Evolutionary conservation across 2,797 vertebrate species (phyloP), one percentile per base, ranked within the genome.

Genomic region (Nyctalus aviator): DNA sequence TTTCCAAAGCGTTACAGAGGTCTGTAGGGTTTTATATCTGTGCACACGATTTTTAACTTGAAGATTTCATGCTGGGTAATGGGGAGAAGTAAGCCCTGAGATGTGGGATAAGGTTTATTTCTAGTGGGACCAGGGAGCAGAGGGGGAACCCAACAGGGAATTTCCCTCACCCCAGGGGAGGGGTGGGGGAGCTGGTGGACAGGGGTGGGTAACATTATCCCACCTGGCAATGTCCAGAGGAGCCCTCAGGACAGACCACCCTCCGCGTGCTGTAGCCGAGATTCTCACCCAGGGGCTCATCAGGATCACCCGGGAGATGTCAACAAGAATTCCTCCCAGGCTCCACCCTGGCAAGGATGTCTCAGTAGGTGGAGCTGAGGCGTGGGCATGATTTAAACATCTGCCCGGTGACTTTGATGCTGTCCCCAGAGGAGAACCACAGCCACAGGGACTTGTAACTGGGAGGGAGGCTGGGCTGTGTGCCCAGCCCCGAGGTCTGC

Each of bases 201-300:
- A 11, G 0, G 20, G 21, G n/a, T 30, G 53, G 21, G 2, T 3
- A 21, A 7, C 84, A 30, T n/a, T 15, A 13, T 44, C 62, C 81
- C 37, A 1, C 8, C 12, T 7, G 20, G 48, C n/a, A 17, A 6
- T 14, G 35, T 35, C 32, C 44, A n/a, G 3, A 46, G 8, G 41
- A 57, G 21, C 48, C 73, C 35, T 2, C 2, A 25, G 27, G 78
- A n/a, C 53, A 50, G 37, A 27, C 13, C 44, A 3, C 2, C 5
- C 4, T 62, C 27, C 30, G 0, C 5, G 10, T 5, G 6, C 88
- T 25, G 1, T 30, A 17, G 11, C 46, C 1, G 0, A 3, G 32
- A 7, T 27, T 46, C 71, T 41, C n/a, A 21, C 72, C 41, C 72
- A 32, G 5, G 6, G 4, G 27, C 41, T 37, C 46, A 37, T 2